Percentiles rank a stretch among this genome's conserved stretches.
Conservation (phyloP, 2,113 vertebrate species). For the Calyptomena viridis region DNA sequence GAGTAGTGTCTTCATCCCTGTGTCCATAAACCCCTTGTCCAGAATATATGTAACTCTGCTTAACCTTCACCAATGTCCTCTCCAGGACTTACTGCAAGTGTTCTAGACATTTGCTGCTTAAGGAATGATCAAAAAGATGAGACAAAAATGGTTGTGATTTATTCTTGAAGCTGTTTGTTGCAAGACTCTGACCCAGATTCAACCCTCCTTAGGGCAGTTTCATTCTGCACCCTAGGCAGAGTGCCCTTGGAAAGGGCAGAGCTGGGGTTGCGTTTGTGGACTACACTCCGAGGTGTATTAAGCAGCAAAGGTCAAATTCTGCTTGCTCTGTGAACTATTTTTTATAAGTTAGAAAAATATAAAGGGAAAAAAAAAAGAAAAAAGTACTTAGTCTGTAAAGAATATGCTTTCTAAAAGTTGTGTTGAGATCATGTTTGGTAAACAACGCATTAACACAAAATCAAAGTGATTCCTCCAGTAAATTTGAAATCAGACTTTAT, state of each 20-base stretch:
- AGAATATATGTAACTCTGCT: background rate
- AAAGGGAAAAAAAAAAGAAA: background rate
- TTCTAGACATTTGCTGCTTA: background rate
- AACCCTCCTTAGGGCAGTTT: background rate
- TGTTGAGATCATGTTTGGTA: background rate
- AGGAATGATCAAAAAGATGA: background rate
- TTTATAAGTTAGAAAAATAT: background rate
- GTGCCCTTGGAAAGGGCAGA: background rate
- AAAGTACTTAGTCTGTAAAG: background rate
- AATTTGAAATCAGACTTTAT: background rate
- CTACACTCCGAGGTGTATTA: background rate
- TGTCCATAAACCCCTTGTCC: background rate
- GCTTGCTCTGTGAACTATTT: background rate
- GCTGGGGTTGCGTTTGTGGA: background rate
- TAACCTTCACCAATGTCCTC: background rate
- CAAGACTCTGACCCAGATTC: background rate
- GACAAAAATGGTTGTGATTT: background rate
- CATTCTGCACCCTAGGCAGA: background rate
- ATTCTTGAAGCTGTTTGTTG: slow-evolving; percentile 1
- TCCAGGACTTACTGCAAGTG: background rate
- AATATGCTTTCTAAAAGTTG: background rate
- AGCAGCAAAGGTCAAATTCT: background rate
- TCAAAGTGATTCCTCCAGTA: background rate
- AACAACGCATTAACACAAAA: background rate
- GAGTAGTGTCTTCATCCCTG: background rate